phyloP scores from a whole-genome alignment of 2,797 vertebrate species.

The Catamblyrhynchus diadema region DNA sequence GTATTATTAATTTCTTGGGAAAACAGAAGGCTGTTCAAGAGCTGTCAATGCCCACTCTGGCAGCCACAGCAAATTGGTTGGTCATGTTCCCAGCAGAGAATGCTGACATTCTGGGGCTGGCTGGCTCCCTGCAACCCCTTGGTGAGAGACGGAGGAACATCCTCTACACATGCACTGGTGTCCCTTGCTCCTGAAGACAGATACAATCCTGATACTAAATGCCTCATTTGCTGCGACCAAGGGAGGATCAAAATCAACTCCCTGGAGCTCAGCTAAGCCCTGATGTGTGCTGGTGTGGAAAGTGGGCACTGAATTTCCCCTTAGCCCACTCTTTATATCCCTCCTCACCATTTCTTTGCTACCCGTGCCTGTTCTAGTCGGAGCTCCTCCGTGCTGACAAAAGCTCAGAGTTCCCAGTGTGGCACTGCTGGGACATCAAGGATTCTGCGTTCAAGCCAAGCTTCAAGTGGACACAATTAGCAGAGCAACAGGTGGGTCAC shows the following conservation, averaged over 20 bases:
- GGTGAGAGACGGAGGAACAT: accelerated
- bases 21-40: neutral
- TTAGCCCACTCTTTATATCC: neutral
- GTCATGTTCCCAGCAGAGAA: neutral
- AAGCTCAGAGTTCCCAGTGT: neutral
- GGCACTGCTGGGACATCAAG: neutral
- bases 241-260: neutral
- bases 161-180: accelerated
- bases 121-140: neutral
- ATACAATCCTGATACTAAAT: neutral
- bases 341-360: neutral
- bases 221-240: accelerated
- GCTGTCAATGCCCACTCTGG: neutral
- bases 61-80: neutral
- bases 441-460: accelerated
- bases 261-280: neutral
- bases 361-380: neutral
- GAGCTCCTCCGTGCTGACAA: neutral
- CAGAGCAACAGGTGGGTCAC: accelerated
- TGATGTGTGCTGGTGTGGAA: neutral
- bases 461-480: accelerated
- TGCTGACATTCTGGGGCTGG: neutral
- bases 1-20: neutral
- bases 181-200: neutral
- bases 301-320: neutral